Percentiles rank a stretch among this genome's conserved stretches.
These are phyloP conservation scores for Globodera rostochiensis DNA, from an alignment of 1,140 invertebrate species.

Conservation along the genomic window DNA sequence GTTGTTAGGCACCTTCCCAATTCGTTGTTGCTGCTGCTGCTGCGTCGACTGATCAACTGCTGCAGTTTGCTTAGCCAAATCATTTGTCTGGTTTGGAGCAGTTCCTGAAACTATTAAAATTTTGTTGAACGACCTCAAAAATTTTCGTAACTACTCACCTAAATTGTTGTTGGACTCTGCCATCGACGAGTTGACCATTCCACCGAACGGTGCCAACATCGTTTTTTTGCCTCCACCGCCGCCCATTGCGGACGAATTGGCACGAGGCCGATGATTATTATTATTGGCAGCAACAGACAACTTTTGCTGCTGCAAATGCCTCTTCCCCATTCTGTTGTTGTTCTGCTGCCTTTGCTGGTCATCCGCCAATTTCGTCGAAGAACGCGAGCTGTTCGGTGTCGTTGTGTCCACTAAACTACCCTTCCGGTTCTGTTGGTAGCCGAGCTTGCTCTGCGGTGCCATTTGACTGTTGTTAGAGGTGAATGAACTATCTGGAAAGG, in stretches of 20 bases:
- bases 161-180: too few relatives aligned
- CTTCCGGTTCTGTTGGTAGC: background rate
- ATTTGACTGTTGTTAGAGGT: background rate
- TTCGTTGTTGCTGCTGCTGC: conserved; percentile 18
- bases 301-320: background rate
- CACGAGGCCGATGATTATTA: background rate
- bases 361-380: background rate
- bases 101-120: background rate
- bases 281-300: background rate
- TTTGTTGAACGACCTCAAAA: too few relatives aligned
- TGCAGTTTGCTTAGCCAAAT: background rate
- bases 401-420: conserved; percentile 5
- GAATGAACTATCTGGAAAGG: background rate
- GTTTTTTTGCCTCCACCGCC: background rate
- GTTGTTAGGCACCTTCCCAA: conserved; percentile 9
- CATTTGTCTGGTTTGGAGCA: background rate
- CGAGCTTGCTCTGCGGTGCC: background rate
- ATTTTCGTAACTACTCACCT: too few relatives aligned
- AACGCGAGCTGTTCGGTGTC: background rate
- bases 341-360: background rate
- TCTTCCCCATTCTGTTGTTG: background rate
- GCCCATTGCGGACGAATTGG: background rate
- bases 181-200: background rate
- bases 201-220: background rate
- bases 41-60: conserved; percentile 6